Base-by-base conservation (phyloP, 1,140 invertebrate genomes). In the Bombus consobrinus region DNA sequence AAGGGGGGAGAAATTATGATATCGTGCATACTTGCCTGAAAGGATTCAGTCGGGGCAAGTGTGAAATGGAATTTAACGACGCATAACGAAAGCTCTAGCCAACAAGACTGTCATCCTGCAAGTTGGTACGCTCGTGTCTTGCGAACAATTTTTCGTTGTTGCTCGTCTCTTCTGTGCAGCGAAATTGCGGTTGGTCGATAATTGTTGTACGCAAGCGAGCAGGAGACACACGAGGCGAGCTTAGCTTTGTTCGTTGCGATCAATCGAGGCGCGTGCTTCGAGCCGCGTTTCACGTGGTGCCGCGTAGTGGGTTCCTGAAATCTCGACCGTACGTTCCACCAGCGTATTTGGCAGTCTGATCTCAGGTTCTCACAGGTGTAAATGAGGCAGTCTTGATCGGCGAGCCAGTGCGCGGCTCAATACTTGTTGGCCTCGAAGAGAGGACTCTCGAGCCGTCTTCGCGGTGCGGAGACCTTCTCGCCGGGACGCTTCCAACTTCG, bases 351-450 rank as follows among this genome's bases (percentile, higher is more conserved):
- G 88, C 88, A 89, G 88, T 89, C 88, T 89, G 88, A 89, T 91
- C 87, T 91, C 88, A 87, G 88, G 88, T 77, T 89, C 80, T 89
- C 88, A 87, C 88, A 22, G 78, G 82, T 78, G 82, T 90, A 87
- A 89, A 93, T 92, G 93, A 94, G 93, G 93, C 95, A 95, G 95
- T 95, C 95, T 95, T 95, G 92, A 94, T 92, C 92, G 91, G 92
- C 92, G 94, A 94, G 92, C 92, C 82, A 91, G 89, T 83, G 66
- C 78, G 66, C 80, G 89, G 91, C 92, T 95, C 94, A 95, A 94
- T 94, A 94, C 82, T 94, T 94, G 90, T 84, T 92, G 80, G 93
- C 91, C 90, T 94, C 93, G 85, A 92, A 87, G 64, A 91, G 92
- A 91, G 93, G 92, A 82, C 90, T 90, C 86, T 91, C 86, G 88